A percentile compares a stretch with the other conserved stretches of the same genome.
These are phyloP conservation scores for Micronycteris hirsuta DNA, from an alignment of 2,113 vertebrate species.

Conservation along the genomic window DNA sequence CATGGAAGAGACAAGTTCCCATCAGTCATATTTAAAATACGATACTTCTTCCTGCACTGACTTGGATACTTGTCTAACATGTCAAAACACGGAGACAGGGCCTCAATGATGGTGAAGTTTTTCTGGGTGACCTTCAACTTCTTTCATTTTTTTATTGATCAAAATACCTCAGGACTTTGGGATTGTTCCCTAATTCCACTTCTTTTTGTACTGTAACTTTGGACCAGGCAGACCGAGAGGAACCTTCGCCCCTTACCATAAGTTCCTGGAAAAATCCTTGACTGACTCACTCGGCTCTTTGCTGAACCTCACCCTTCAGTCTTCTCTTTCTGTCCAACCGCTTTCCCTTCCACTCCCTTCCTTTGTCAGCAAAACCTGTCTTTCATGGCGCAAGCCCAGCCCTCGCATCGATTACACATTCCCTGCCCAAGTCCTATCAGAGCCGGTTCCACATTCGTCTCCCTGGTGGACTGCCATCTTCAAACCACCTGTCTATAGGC, in stretches of 20 bases:
- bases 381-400: background rate
- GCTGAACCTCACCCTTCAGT: background rate
- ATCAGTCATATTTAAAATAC: background rate
- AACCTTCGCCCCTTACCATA: background rate
- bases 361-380: background rate
- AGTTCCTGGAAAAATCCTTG: background rate
- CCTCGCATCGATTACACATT: rapidly evolving
- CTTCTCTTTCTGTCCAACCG: background rate
- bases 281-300: background rate
- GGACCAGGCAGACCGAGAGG: background rate
- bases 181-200: background rate
- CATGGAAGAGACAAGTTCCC: background rate
- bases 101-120: background rate
- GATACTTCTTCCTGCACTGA: background rate
- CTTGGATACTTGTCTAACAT: background rate
- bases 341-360: background rate
- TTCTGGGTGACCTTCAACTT: background rate
- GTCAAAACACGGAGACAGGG: background rate
- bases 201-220: background rate
- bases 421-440: background rate
- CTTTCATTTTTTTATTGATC: background rate
- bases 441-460: background rate
- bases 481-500: rapidly evolving
- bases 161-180: background rate
- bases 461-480: background rate